A percentile compares a stretch with the other conserved stretches of the same genome.
Conservation (phyloP, 1,140 invertebrate species). For the Diachasma alloeum region DNA sequence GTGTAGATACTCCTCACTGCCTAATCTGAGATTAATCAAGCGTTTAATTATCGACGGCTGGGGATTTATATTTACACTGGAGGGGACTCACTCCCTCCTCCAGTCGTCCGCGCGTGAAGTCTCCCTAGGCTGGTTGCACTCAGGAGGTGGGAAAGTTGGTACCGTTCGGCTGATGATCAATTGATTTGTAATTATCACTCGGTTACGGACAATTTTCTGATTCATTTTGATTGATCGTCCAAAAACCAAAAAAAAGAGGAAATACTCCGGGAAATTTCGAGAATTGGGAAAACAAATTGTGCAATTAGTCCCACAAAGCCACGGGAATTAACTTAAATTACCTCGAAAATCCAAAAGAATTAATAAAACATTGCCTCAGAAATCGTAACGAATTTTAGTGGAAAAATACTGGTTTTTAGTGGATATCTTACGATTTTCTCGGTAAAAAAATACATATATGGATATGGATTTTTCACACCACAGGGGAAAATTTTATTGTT, state of each 20-base stretch:
- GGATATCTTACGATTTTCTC: no score
- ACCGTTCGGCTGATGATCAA: neutral
- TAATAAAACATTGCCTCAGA: no score
- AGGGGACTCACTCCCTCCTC: neutral
- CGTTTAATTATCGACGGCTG: conserved; percentile 46
- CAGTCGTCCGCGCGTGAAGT: neutral
- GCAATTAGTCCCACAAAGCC: neutral
- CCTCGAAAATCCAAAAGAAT: no score
- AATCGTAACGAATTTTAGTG: no score
- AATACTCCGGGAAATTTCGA: no score
- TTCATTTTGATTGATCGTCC: neutral
- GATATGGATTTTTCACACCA: no score
- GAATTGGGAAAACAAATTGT: neutral
- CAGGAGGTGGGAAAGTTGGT: neutral
- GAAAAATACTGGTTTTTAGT: no score
- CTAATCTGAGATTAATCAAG: conserved; percentile 55
- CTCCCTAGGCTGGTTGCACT: neutral
- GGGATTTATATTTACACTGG: neutral
- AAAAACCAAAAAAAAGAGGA: neutral
- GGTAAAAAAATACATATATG: no score
- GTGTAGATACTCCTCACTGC: conserved; percentile 43
- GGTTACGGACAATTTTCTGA: neutral
- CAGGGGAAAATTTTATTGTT: no score
- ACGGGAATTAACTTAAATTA: no score
- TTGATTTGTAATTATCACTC: neutral